A percentile compares a stretch with the other conserved stretches of the same genome.
phyloP scores from a whole-genome alignment of 2,797 vertebrate genomes.

The Malurus leucopterus region DNA sequence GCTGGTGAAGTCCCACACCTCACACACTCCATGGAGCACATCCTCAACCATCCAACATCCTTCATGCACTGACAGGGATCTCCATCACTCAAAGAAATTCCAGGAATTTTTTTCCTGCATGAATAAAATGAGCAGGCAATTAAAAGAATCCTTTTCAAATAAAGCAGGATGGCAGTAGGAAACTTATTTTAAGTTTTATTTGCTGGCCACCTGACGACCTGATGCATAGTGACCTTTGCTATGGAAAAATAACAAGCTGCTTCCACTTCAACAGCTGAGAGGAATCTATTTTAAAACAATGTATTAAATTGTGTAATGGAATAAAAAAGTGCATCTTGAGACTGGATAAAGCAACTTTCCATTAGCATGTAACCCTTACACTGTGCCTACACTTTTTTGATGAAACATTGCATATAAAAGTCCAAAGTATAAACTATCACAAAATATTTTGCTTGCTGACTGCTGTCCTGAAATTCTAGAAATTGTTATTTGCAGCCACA shows the following conservation, averaged over 20 bases:
- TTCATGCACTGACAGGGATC: background rate
- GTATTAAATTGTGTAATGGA: conserved; percentile 15
- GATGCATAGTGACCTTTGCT: conserved; percentile 19
- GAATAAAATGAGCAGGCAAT: background rate
- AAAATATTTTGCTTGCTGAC: background rate
- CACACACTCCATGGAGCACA: background rate
- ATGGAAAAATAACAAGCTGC: conserved; percentile 54
- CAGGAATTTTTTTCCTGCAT: conserved; percentile 43
- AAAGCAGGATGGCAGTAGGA: background rate
- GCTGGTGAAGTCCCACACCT: background rate
- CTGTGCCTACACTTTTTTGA: background rate
- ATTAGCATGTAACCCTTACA: background rate
- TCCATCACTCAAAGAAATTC: background rate
- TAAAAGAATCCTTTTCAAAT: background rate
- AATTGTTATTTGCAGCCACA: background rate
- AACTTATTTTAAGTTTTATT: background rate
- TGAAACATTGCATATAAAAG: background rate
- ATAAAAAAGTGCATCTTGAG: background rate
- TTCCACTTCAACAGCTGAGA: conserved; percentile 48
- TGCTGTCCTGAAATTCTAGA: background rate
- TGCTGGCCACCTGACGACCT: background rate
- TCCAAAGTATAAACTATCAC: background rate
- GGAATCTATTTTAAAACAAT: conserved; percentile 57
- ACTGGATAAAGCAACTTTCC: conserved; percentile 4
- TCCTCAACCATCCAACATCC: background rate